Evolutionary conservation across 2,888 invertebrate genomes (phyloP).

Genomic region (Vesta saturnalis): DNA sequence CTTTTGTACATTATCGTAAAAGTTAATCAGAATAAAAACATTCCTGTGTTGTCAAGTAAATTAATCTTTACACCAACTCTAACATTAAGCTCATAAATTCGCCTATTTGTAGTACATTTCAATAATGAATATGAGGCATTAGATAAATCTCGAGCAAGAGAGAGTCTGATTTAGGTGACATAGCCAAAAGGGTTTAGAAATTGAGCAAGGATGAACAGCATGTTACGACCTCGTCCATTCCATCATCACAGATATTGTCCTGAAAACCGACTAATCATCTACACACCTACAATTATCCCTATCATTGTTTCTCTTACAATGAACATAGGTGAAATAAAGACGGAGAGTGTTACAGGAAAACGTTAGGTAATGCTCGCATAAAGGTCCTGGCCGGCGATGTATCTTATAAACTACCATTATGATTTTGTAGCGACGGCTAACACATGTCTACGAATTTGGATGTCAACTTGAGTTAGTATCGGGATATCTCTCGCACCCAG

Average conservation of each 20-base stretch:
- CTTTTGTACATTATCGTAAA: too few species aligned
- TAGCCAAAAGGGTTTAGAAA: slow-evolving; percentile 34
- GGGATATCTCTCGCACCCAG: slow-evolving; percentile 61
- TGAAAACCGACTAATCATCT: slow-evolving; percentile 35
- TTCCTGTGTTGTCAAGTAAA: too few species aligned
- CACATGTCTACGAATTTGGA: slow-evolving; percentile 62
- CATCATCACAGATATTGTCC: slow-evolving; percentile 39
- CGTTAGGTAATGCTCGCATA: slow-evolving; percentile 28
- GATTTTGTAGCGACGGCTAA: slow-evolving; percentile 56
- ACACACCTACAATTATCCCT: slow-evolving; percentile 22
- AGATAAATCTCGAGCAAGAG: slow-evolving; percentile 32
- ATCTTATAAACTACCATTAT: slow-evolving; percentile 57
- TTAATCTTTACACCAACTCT: neutral
- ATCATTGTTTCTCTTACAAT: slow-evolving; percentile 21
- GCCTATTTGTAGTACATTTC: slow-evolving; percentile 28
- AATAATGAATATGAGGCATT: slow-evolving; percentile 30
- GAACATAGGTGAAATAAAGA: slow-evolving; percentile 20
- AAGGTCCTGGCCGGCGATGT: slow-evolving; percentile 51
- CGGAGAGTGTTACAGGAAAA: slow-evolving; percentile 16
- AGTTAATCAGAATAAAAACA: too few species aligned
- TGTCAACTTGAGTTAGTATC: slow-evolving; percentile 63
- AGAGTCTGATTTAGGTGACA: slow-evolving; percentile 31
- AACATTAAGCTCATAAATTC: neutral
- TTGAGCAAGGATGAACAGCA: slow-evolving; percentile 37
- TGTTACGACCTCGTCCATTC: slow-evolving; percentile 42